A percentile compares a stretch with the other conserved stretches of the same genome.
Conservation (phyloP, 1,140 invertebrate species). For the Globodera rostochiensis region DNA sequence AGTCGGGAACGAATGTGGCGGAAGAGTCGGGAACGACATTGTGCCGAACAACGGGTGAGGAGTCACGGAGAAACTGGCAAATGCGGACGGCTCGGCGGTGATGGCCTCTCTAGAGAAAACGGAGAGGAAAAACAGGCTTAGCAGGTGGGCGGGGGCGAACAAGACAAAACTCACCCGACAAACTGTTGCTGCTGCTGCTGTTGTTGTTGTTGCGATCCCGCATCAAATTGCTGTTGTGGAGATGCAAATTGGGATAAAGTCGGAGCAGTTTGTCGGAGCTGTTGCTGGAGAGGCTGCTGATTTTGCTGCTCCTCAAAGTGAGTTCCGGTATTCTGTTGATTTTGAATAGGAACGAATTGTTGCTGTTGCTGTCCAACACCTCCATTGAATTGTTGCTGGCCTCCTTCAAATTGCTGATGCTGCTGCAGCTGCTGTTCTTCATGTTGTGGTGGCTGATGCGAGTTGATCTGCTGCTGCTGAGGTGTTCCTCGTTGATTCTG, state of each 20-base stretch:
- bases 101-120: background rate
- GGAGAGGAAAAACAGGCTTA: background rate
- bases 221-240: slow-evolving; percentile 20
- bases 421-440: slow-evolving; percentile 30
- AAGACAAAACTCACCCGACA: background rate
- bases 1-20: slow-evolving; percentile 44
- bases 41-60: slow-evolving; percentile 11
- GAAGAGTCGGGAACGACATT: slow-evolving; percentile 29
- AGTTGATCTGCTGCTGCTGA: slow-evolving; percentile 19
- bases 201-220: background rate
- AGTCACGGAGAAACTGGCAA: background rate
- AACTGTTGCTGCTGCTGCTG: slow-evolving; percentile 3
- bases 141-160: background rate
- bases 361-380: slow-evolving; percentile 37
- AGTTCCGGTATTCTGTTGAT: background rate
- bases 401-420: background rate
- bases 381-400: background rate
- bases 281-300: slow-evolving; percentile 17
- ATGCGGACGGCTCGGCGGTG: background rate
- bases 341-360: slow-evolving; percentile 28
- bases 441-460: slow-evolving; percentile 32
- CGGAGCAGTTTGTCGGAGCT: background rate
- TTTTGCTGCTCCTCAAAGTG: slow-evolving; percentile 7
- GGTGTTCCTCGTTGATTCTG: background rate
- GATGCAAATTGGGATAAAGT: background rate